These are phyloP conservation scores for Silurus asotus DNA, from an alignment of 2,113 vertebrate genomes.

Conservation along the genomic window DNA sequence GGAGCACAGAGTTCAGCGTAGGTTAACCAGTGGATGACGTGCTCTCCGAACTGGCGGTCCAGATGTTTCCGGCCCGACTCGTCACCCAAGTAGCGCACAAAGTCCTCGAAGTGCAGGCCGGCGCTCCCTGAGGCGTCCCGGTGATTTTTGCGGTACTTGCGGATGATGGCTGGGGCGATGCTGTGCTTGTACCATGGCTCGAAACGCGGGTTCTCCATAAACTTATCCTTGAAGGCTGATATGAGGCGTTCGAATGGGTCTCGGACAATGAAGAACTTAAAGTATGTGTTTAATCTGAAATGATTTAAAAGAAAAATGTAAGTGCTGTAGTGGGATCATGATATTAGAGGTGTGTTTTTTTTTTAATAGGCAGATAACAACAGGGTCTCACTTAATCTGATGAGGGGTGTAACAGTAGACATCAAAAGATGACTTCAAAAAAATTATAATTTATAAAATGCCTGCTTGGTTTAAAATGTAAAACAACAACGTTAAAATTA, in stretches of 20 bases:
- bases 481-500: no score
- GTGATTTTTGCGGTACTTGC: slow-evolving; percentile 86
- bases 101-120: slow-evolving; percentile 94
- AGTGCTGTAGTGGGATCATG: background rate
- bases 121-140: slow-evolving; percentile 62
- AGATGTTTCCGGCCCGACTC: slow-evolving; percentile 78
- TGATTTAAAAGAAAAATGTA: background rate
- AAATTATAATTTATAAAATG: no score
- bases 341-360: background rate
- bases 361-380: background rate
- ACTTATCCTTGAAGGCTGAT: slow-evolving; percentile 94
- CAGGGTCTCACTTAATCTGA: background rate
- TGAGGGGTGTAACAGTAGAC: no score
- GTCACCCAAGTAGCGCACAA: slow-evolving; percentile 93
- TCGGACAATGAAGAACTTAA: slow-evolving; percentile 97
- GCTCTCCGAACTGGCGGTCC: slow-evolving; percentile 90
- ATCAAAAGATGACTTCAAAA: no score
- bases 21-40: slow-evolving; percentile 95
- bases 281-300: slow-evolving; percentile 87
- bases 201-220: slow-evolving; percentile 93
- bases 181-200: slow-evolving; percentile 97
- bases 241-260: slow-evolving; percentile 90
- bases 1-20: slow-evolving; percentile 93
- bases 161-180: slow-evolving; percentile 93
- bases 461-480: no score